Base-by-base conservation (phyloP, 23 tunicate species). In the Phallusia fumigata region DNA sequence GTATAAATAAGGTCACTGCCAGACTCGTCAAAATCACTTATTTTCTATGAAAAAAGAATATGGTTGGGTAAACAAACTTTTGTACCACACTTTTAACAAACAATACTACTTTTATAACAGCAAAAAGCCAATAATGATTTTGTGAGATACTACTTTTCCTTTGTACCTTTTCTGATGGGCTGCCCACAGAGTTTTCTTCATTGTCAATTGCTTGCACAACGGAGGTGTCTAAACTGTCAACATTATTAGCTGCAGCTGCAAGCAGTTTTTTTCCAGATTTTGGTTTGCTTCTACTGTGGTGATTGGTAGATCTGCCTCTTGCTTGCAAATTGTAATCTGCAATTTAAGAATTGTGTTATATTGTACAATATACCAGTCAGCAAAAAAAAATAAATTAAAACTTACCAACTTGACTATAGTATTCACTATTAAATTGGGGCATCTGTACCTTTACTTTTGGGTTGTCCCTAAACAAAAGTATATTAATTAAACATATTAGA, bases 151-250 rank as follows among this genome's bases (percentile, higher is more conserved):
- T 40, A 40, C 10, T 40, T 40, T 40, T 40, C 15, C 11, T 5
- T 2, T 52, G 28, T 35, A 85, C 88, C 69, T 78, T 45, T 79
- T 85, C 88, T 22, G 88, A 53, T 5, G 88, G 88, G 30, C 88
- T 85, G 36, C 88, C 88, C 30, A 85, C 47, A 11, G 79, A 36
- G 30, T 45, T 35, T 58, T 85, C 88, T 65, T 85, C 88, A 30
- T 85, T 75, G 44, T 78, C 83, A 26, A 85, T 34, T 10, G 87
- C 78, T 11, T 74, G 52, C 40, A 78, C 88, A n/a, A 31, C 79
- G 1, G 88, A 64, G 30, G 32, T 45, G 10, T 76, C 65, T 0
- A 79, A 81, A 21, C 34, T 50, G 33, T 51, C 22, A 10, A 83
- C 31, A 74, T 74, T 35, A 0, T 33, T 19, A n/a, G 84, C 84